Evolutionary conservation across 2,113 vertebrate genomes (phyloP), one percentile per base, ranked within the genome.

Genomic region (Lagopus muta): DNA sequence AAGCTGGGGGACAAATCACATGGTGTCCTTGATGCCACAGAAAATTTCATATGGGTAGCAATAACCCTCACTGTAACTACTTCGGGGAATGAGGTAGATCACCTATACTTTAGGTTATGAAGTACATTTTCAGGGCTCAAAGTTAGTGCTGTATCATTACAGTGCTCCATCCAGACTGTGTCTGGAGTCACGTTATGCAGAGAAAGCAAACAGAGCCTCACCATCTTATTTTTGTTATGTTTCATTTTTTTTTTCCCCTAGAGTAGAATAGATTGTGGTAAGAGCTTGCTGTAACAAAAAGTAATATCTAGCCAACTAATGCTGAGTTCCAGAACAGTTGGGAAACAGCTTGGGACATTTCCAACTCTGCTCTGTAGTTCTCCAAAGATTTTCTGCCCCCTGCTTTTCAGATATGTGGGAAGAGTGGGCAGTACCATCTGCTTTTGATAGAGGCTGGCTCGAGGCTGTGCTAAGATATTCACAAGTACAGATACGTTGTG

Each of bases 401-500:
- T 86, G 80, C 88, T 87, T 97, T 89, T 95, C 82, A 87, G 91
- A 90, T 84, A 91, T 77, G 89, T 88, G 90, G 91, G 87, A 92
- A 84, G 93, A 96, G 95, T 96, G 96, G 96, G 96, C 92, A 96
- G 93, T 77, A 82, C 96, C 96, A 95, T 96, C 96, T 96, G 95
- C 89, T 96, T 95, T 84, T 54, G 85, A 93, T 75, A 62, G 88
- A 90, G 80, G 78, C 90, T 91, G 90, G 92, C 80, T 95, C 4
- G 62, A 92, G 91, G 72, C 95, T 94, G 91, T 16, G 55, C 93
- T 89, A 57, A 93, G 78, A 91, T 70, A 93, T 85, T 91, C 89
- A 86, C 88, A 89, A 96, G 92, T 88, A 90, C 90, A 91, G 85
- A 88, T 90, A 90, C 1, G 16, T 79, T 90, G 90, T 67, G 90